Evolutionary conservation across 2,797 vertebrate genomes (phyloP), one percentile per base, ranked within the genome.

Genomic region (Cirrhinus mrigala): DNA sequence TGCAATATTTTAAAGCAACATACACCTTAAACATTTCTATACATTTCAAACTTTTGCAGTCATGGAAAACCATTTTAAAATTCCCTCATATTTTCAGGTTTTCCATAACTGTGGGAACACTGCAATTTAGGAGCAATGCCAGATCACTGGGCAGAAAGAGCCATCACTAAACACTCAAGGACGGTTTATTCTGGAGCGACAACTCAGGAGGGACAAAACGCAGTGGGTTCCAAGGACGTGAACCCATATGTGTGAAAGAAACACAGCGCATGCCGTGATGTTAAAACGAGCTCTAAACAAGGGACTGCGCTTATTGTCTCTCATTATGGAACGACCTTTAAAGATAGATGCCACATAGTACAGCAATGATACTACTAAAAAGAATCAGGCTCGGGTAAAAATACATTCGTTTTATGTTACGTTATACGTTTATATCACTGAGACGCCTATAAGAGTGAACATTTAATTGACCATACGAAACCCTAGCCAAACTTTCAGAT

Each of bases 121-220:
- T 69, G 24, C 40, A 68, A 33, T 68, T 81, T 69, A 68, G 74
- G 50, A 56, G 22, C 12, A 62, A 29, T 40, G 56, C 44, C 70
- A 75, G 48, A 78, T 84, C 15, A 29, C 74, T 77, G 33, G 50
- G 62, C 18, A 84, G 48, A 78, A 84, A 70, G 37, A 18, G 74
- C 82, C 52, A 62, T 66, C 29, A 64, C 64, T 68, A 58, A 69
- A 58, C 62, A 84, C 29, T 69, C 62, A 84, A 84, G 82, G 82
- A 84, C 74, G 1, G 62, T 84, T 83, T 78, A 78, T 84, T 84
- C 82, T 78, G 33, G 82, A 56, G 40, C 60, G 27, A 52, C 29
- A 29, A 27, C 74, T 78, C 62, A 33, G 62, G 73, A 84, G 74
- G 64, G 82, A 46, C 24, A 78, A 78, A 80, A 50, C 82, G 3